Percentiles rank a stretch among this genome's conserved stretches.
These are phyloP conservation scores for Mythimna lalbum DNA, from an alignment of 2,888 invertebrate genomes.

Conservation along the genomic window DNA sequence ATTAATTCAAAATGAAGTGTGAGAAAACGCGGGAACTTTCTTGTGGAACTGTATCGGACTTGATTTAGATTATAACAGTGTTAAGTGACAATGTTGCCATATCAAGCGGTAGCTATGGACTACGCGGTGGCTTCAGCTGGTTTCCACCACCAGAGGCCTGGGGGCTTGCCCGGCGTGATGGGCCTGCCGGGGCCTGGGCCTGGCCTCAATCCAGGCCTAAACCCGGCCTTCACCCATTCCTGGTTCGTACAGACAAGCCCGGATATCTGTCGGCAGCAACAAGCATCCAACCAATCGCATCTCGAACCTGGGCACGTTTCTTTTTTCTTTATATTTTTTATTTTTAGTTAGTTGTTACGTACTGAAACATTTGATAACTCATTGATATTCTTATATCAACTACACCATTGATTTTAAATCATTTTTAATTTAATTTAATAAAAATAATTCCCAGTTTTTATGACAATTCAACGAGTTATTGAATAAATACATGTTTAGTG, in stretches of 20 bases:
- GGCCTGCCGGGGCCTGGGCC: constrained; percentile 90
- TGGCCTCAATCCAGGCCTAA: constrained; percentile 87
- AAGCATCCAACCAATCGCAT: constrained; percentile 93
- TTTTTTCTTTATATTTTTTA: constrained; percentile 89
- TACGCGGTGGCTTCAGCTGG: constrained; percentile 92
- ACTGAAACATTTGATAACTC: constrained; percentile 63
- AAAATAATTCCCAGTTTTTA: background rate
- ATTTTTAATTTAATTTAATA: too few species aligned
- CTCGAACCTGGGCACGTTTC: constrained; percentile 98
- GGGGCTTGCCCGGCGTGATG: constrained; percentile 89
- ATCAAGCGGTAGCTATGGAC: constrained; percentile 97
- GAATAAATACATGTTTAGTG: constrained; percentile 52
- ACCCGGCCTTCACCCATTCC: constrained; percentile 97
- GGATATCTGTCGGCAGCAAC: constrained; percentile 97
- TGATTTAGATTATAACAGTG: constrained; percentile 67
- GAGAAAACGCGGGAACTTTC: constrained; percentile 74
- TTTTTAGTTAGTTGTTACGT: constrained; percentile 78
- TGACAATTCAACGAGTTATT: constrained; percentile 45
- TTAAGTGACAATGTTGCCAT: constrained; percentile 93
- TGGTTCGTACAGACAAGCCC: constrained; percentile 97
- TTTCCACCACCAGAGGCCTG: constrained; percentile 89
- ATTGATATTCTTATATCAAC: constrained; percentile 46
- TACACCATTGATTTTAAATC: background rate
- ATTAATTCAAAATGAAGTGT: constrained; percentile 73
- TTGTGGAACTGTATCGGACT: constrained; percentile 72